These are phyloP conservation scores for Merops nubicus DNA, from an alignment of 2,113 vertebrate species.

Conservation along the genomic window DNA sequence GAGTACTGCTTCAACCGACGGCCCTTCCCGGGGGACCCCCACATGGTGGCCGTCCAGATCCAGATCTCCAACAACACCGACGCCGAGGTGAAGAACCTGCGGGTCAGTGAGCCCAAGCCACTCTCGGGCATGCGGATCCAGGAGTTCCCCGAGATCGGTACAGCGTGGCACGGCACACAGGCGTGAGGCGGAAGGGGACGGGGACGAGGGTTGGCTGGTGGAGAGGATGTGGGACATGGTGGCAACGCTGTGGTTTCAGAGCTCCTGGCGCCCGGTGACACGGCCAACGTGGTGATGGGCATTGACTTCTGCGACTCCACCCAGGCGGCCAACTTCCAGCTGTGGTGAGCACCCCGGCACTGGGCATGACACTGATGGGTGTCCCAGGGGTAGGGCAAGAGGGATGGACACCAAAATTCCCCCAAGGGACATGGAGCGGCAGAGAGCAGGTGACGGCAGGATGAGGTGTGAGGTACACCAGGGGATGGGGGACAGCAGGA, in stretches of 20 bases:
- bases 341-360: slow-evolving; percentile 81
- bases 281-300: slow-evolving; percentile 85
- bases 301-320: slow-evolving; percentile 98
- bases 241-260: slow-evolving; percentile 74
- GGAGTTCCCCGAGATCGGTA: slow-evolving; percentile 93
- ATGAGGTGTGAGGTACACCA: background rate
- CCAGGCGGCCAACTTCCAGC: slow-evolving; percentile 95
- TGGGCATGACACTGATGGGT: fast-evolving
- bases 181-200: fast-evolving
- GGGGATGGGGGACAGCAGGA: background rate
- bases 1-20: slow-evolving; percentile 93
- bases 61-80: slow-evolving; percentile 92
- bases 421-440: background rate
- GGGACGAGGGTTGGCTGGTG: background rate
- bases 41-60: slow-evolving; percentile 95
- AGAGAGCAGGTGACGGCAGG: background rate
- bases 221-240: background rate
- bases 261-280: slow-evolving; percentile 84
- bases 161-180: background rate
- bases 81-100: slow-evolving; percentile 84
- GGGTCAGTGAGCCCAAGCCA: slow-evolving; percentile 85
- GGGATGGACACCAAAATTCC: background rate
- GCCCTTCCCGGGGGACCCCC: slow-evolving; percentile 85
- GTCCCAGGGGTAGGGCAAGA: background rate
- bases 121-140: slow-evolving; percentile 91